Conservation (phyloP, 2,888 invertebrate genomes). For the Machimus rusticus region DNA sequence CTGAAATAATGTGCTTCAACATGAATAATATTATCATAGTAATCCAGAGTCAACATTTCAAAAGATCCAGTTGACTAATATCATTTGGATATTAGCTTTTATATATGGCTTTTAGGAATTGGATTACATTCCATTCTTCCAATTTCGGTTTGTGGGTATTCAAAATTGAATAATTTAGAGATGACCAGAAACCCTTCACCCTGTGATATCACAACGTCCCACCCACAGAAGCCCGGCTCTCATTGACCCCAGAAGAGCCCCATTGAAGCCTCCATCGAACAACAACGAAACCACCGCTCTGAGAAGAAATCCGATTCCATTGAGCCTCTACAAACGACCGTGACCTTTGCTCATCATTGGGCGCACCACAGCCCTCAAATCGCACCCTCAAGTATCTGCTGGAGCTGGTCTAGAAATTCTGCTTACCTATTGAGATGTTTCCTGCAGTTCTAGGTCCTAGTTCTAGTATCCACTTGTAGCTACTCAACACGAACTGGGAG, state of each 20-base stretch:
- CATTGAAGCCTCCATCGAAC: neutral
- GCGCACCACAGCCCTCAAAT: neutral
- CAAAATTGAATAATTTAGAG: neutral
- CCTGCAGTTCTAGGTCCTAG: neutral
- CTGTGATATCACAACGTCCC: neutral
- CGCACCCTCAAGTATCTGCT: neutral
- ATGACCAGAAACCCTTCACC: neutral
- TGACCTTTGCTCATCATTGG: neutral
- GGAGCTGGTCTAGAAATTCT: neutral
- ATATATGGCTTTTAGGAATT: neutral
- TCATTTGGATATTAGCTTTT: neutral
- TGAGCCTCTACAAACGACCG: neutral
- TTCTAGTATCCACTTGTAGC: neutral
- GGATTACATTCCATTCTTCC: neutral
- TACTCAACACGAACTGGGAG: constrained; percentile 3
- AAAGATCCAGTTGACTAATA: neutral
- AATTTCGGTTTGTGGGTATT: neutral
- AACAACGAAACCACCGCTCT: neutral
- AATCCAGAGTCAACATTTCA: neutral
- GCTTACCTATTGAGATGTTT: neutral
- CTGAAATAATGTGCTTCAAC: no score
- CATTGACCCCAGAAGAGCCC: neutral
- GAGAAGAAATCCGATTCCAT: neutral
- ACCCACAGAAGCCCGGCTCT: neutral
- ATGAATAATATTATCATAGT: no score